These are phyloP conservation scores for Cyclura pinguis DNA, from an alignment of 2,797 vertebrate genomes.

Conservation along the genomic window DNA sequence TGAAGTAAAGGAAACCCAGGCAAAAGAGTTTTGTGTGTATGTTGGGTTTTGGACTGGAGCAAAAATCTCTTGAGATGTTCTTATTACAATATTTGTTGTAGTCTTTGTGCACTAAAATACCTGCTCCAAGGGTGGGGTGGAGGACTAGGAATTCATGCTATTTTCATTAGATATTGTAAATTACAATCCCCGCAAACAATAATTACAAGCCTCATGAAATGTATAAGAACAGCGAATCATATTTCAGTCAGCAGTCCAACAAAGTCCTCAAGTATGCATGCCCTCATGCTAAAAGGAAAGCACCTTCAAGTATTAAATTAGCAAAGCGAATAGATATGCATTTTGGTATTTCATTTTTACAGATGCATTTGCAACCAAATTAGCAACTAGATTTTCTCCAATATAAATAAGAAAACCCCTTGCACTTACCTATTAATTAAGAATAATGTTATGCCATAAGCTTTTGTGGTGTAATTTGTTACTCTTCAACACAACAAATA, in stretches of 20 bases:
- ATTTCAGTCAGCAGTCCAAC: constrained; percentile 55
- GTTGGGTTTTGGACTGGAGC: not conserved
- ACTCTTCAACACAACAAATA: constrained; percentile 74
- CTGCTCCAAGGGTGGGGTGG: not conserved
- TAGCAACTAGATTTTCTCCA: constrained; percentile 70
- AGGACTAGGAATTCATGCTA: not conserved
- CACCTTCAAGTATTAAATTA: constrained; percentile 72
- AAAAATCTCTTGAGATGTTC: not conserved
- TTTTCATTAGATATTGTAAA: constrained; percentile 24
- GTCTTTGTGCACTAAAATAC: not conserved
- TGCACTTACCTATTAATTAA: constrained; percentile 81
- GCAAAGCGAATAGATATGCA: constrained; percentile 69
- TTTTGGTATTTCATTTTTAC: constrained; percentile 71
- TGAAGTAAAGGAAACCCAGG: not conserved
- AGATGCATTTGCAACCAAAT: constrained; percentile 77
- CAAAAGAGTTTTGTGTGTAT: not conserved
- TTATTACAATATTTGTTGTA: constrained; percentile 1
- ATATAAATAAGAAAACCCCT: constrained; percentile 76
- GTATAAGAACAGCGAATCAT: constrained; percentile 11
- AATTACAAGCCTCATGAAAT: constrained; percentile 38
- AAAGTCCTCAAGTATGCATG: constrained; percentile 40
- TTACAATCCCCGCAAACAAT: constrained; percentile 31
- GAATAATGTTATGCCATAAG: constrained; percentile 82
- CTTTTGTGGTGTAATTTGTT: constrained; percentile 78
- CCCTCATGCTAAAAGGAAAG: constrained; percentile 66